Conservation (phyloP, 1,140 invertebrate species). For the Calycopis cecrops region DNA sequence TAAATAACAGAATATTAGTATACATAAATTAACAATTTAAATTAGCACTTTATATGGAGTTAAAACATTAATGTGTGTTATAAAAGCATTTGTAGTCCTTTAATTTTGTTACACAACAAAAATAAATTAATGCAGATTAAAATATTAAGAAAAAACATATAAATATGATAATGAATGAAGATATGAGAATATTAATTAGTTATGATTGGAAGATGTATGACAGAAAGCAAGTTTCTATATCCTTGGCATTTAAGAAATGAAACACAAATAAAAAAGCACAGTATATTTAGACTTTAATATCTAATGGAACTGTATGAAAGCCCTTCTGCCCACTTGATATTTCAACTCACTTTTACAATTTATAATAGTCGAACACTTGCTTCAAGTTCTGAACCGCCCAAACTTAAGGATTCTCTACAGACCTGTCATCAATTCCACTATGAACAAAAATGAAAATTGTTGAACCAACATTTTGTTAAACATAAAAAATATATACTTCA, state of each 20-base stretch:
- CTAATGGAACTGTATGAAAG: slow-evolving; percentile 29
- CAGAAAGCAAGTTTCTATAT: too few relatives aligned
- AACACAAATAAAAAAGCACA: slow-evolving; percentile 2
- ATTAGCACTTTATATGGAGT: too few relatives aligned
- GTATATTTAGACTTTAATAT: background rate
- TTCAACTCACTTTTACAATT: slow-evolving; percentile 46
- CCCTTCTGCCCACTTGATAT: slow-evolving; percentile 27
- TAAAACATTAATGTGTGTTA: too few relatives aligned
- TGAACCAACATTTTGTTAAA: slow-evolving; percentile 17
- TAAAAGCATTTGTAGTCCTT: too few relatives aligned
- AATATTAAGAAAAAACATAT: too few relatives aligned
- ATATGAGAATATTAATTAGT: too few relatives aligned
- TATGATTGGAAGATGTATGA: too few relatives aligned
- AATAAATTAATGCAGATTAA: too few relatives aligned
- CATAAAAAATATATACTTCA: background rate
- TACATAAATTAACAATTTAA: too few relatives aligned
- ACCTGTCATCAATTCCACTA: slow-evolving; percentile 42
- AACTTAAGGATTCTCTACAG: slow-evolving; percentile 37
- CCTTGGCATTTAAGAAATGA: background rate
- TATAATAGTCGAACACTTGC: slow-evolving; percentile 29
- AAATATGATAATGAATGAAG: too few relatives aligned
- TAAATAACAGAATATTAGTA: too few relatives aligned
- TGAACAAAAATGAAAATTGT: slow-evolving; percentile 27
- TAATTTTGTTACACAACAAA: too few relatives aligned
- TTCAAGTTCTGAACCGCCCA: slow-evolving; percentile 35